Evolutionary conservation across 2,113 vertebrate genomes (phyloP).

Genomic region (Casuarius casuarius): DNA sequence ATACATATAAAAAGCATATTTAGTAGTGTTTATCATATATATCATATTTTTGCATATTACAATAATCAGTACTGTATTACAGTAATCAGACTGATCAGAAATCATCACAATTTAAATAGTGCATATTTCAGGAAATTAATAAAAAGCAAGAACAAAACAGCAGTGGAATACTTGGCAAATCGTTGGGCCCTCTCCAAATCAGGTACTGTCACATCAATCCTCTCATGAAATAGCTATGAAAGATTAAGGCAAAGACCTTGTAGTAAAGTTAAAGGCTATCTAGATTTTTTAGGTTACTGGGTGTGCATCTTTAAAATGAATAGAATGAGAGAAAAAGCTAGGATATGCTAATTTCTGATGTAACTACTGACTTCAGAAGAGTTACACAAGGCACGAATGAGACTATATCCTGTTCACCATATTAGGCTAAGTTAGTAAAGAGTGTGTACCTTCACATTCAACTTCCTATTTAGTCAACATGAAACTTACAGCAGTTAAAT

Average conservation of each 20-base stretch:
- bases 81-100: background rate
- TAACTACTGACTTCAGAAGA: background rate
- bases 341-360: background rate
- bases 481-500: constrained; percentile 25
- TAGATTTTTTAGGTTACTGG: background rate
- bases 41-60: background rate
- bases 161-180: background rate
- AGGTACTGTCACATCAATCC: background rate
- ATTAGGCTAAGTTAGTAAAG: constrained; percentile 28
- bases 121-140: background rate
- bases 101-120: background rate
- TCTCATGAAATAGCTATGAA: background rate
- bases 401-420: constrained; percentile 48
- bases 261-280: background rate
- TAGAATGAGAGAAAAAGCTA: background rate
- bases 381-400: constrained; percentile 42
- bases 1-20: background rate
- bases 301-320: background rate
- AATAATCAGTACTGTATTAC: background rate
- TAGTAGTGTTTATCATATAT: background rate
- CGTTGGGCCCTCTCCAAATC: background rate
- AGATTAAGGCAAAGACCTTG: background rate
- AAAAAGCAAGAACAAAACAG: background rate
- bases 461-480: constrained; percentile 46
- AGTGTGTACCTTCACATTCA: background rate